Conservation (phyloP, 2,797 vertebrate genomes). For the Amblyopsis hoosieri region DNA sequence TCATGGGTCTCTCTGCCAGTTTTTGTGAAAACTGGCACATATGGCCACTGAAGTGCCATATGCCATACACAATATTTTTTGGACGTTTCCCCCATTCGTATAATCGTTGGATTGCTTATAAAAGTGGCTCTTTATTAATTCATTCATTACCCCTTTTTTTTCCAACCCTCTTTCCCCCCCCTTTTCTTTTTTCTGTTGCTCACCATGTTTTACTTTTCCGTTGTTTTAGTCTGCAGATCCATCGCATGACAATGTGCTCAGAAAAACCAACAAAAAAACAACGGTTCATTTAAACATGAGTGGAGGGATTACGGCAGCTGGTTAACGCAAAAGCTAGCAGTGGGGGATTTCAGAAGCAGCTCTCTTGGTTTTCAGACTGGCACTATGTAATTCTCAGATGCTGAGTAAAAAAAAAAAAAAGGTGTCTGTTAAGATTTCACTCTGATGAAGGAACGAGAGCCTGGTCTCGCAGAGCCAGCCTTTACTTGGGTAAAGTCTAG, state of each 20-base stretch:
- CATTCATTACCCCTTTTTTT: slow-evolving; percentile 83
- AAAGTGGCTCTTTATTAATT: slow-evolving; percentile 87
- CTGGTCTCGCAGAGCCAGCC: too few species aligned
- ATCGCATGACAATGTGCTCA: slow-evolving; percentile 44
- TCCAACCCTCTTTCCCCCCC: slow-evolving; percentile 12
- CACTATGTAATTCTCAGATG: background rate
- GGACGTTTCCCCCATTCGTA: slow-evolving; percentile 94
- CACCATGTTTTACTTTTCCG: slow-evolving; percentile 44
- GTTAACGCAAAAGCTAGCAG: slow-evolving; percentile 51
- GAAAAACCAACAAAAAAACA: slow-evolving; percentile 26
- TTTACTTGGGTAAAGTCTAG: too few species aligned
- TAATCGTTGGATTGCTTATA: slow-evolving; percentile 82
- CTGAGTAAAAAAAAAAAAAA: too few species aligned
- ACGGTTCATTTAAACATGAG: slow-evolving; percentile 63
- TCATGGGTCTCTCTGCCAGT: slow-evolving; percentile 94
- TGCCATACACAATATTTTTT: slow-evolving; percentile 95
- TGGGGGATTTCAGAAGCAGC: slow-evolving; percentile 35
- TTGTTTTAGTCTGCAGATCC: slow-evolving; percentile 27
- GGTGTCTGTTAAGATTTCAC: too few species aligned
- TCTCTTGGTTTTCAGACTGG: background rate
- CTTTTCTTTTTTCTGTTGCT: slow-evolving; percentile 69
- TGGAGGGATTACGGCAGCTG: slow-evolving; percentile 51
- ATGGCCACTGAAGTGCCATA: slow-evolving; percentile 99
- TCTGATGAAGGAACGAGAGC: too few species aligned
- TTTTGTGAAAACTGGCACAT: slow-evolving; percentile 99